Percentiles rank a stretch among this genome's conserved stretches.
phyloP scores from a whole-genome alignment of 2,797 vertebrate genomes.

The Simalia tracyae region DNA sequence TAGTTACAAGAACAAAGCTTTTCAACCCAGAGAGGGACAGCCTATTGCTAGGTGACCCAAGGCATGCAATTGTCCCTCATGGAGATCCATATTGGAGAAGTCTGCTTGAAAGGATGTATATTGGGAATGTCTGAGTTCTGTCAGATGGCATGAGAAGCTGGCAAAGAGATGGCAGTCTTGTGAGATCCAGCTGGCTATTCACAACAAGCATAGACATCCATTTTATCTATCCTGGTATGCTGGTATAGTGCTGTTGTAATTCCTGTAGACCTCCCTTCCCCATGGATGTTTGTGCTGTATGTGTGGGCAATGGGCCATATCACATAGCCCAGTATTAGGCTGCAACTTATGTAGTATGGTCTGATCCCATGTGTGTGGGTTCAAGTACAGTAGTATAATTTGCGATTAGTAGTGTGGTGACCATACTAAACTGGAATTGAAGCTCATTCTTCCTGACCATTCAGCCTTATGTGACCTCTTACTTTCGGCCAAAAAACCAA shows the following conservation, averaged over 20 bases:
- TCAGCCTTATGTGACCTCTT: background rate
- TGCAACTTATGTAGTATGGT: background rate
- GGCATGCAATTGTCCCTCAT: background rate
- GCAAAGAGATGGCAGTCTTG: background rate
- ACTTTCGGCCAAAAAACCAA: background rate
- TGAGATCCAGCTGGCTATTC: background rate
- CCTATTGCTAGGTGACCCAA: background rate
- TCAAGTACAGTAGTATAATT: background rate
- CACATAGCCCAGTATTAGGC: background rate
- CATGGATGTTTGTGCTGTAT: background rate
- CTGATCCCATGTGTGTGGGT: background rate
- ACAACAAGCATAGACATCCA: background rate
- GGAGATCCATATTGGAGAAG: no score
- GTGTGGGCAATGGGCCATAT: background rate
- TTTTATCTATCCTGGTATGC: background rate
- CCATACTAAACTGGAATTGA: background rate
- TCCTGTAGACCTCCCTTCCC: background rate
- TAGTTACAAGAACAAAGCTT: background rate
- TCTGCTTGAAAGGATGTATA: background rate
- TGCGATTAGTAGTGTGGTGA: background rate
- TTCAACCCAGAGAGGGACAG: background rate
- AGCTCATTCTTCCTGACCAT: background rate
- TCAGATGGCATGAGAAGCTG: background rate
- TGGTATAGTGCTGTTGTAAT: background rate
- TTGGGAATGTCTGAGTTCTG: background rate